Evolutionary conservation across 2,888 invertebrate species (phyloP), one percentile per base, ranked within the genome.

Genomic region (Aspidapion aeneum): DNA sequence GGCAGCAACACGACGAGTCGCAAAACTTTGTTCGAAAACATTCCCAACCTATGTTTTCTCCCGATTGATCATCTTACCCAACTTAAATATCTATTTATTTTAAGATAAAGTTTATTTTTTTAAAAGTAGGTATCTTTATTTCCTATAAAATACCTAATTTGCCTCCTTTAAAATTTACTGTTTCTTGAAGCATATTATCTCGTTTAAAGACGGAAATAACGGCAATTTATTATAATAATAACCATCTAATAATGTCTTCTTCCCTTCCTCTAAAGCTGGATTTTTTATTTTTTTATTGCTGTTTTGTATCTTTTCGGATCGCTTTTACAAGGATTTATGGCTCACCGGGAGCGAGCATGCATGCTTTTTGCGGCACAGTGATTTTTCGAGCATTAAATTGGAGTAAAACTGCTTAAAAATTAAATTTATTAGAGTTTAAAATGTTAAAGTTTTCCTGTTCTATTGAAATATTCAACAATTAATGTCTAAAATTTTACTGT

Each of bases 261-360:
- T 52, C 35, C 52, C 52, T 52, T 52, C 52, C 52, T 52, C n/a
- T 18, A 17, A 52, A 9, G 52, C 52, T 7, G 12, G 35, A 12
- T 17, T 52, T 52, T 52, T 52, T 63, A 64, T 64, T 64, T 67
- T 35, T 66, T 69, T 66, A 70, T 50, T 18, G 49, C 58, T 19
- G 21, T 35, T 52, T 52, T 52, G 52, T 52, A 52, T 52, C 52
- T 52, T 52, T 52, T 19, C 35, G 35, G 52, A 19, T 52, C 52
- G 52, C 18, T 52, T 52, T 5, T 5, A 5, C 52, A n/a, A 19
- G 19, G 52, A 52, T 18, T 52, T 52, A 52, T 52, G 17, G 52
- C 52, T 52, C 19, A 52, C 52, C 52, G 52, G 19, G 52, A 17
- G 52, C 35, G 35, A 7, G 35, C 35, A 35, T 35, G 35, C 35